Percentiles rank a stretch among this genome's conserved stretches.
phyloP scores from a whole-genome alignment of 2,113 vertebrate genomes.

The Cynocephalus volans region DNA sequence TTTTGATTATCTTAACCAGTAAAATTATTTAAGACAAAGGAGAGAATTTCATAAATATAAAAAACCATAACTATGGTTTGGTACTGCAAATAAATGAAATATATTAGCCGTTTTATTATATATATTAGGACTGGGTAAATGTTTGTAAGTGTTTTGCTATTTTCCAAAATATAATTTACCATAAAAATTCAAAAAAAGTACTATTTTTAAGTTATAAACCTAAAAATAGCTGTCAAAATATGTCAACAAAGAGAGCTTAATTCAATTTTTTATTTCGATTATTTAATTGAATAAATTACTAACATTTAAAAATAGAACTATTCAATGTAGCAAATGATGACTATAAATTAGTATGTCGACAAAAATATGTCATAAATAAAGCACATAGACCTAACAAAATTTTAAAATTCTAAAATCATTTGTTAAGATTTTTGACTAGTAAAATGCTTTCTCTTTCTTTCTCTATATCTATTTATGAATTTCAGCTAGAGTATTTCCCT shows the following conservation, averaged over 20 bases:
- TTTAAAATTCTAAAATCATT: slow-evolving; percentile 59
- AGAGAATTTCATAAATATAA: slow-evolving; percentile 44
- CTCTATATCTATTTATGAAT: background rate
- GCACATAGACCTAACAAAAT: background rate
- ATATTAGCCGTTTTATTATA: slow-evolving; percentile 3
- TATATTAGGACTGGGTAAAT: slow-evolving; percentile 45
- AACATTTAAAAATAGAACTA: slow-evolving; percentile 63
- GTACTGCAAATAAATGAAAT: slow-evolving; percentile 46
- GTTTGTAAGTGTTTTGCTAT: slow-evolving; percentile 57
- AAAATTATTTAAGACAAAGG: background rate
- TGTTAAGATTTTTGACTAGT: slow-evolving; percentile 37
- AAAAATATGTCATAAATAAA: slow-evolving; percentile 56
- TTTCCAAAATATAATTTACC: slow-evolving; percentile 62
- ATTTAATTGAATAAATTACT: slow-evolving; percentile 64
- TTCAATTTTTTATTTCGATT: slow-evolving; percentile 70
- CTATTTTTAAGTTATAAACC: slow-evolving; percentile 59
- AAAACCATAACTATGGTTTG: slow-evolving; percentile 5
- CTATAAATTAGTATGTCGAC: slow-evolving; percentile 46
- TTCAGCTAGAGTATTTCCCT: background rate
- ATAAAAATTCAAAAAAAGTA: slow-evolving; percentile 13
- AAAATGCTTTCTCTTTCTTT: slow-evolving; percentile 15
- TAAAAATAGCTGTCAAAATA: slow-evolving; percentile 60
- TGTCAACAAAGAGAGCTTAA: slow-evolving; percentile 53
- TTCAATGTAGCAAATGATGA: slow-evolving; percentile 66
- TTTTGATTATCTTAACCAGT: slow-evolving; percentile 33